Conservation (phyloP, 2,888 invertebrate genomes). For the Cataglyphis livida region DNA sequence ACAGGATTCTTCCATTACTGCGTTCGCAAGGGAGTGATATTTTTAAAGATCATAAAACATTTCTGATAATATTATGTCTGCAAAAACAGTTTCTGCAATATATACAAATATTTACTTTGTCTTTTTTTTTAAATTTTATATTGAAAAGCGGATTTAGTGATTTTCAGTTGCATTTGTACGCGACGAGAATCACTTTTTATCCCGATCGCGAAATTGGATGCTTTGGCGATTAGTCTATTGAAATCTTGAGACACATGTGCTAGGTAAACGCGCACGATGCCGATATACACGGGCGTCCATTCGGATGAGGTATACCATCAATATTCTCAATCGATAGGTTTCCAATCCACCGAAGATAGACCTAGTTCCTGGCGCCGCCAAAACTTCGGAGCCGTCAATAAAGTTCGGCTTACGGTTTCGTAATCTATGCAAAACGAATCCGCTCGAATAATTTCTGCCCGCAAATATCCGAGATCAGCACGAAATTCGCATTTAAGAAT, state of each 20-base stretch:
- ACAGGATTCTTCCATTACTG: constrained; percentile 71
- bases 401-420: constrained; percentile 43
- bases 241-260: constrained; percentile 32
- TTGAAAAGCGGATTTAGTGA: background rate
- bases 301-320: constrained; percentile 12
- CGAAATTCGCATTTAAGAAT: constrained; percentile 26
- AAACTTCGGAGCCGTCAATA: constrained; percentile 51
- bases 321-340: constrained; percentile 35
- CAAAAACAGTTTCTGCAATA: background rate
- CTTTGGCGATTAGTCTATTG: constrained; percentile 20
- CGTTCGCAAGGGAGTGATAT: constrained; percentile 24
- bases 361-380: constrained; percentile 13
- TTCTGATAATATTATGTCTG: background rate
- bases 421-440: constrained; percentile 49
- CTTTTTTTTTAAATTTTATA: background rate
- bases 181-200: background rate
- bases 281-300: constrained; percentile 15
- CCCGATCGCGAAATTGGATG: constrained; percentile 16
- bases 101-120: background rate
- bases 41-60: background rate
- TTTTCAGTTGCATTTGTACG: background rate
- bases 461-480: constrained; percentile 23
- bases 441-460: constrained; percentile 47
- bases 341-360: constrained; percentile 39
- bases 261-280: constrained; percentile 24